Base-by-base conservation (phyloP, 2,888 invertebrate species). In the Drosophila flavopinicola region DNA sequence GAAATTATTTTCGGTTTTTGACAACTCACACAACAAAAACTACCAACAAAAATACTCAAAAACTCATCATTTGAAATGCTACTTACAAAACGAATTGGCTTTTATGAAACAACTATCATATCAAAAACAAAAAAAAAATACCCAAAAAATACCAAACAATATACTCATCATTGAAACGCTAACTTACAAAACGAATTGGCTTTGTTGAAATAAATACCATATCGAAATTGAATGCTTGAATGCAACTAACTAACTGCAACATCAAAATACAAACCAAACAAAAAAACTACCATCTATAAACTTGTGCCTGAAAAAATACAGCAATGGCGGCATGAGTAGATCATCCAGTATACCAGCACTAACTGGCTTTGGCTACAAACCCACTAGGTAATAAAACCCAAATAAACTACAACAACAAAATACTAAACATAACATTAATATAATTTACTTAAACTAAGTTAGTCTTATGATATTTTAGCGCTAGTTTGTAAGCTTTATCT, bases 341-440 rank as follows among this genome's bases (percentile, higher is more conserved):
- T 95, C 96, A 90, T 96, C 96, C 92, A 96, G 96, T 93, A 96
- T 96, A 93, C 96, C 96, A 91, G 95, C 96, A 92, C 94, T 96
- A 90, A 90, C 90, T 75, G 90, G 91, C 88, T 88, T 88, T 85
- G 88, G 90, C 88, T 88, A 84, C 85, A 90, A 89, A 87, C 82
- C 88, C 87, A 80, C 88, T 90, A 91, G 91, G 91, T 91, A 91
- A 90, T 77, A 69, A 38, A 17, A 61, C 4, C 4, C 2, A 20
- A 20, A 20, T 4, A 20, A 47, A 39, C 13, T 44, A 60, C 41
- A 30, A 59, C 15, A 38, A 44, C 30, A 56, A 64, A 64, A 78
- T 73, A 70, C 84, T 63, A 51, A 79, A 83, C 79, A 85, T 65
- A 48, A 58, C 60, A 64, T 54, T 49, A 3, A 42, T 57, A 41